A percentile compares a stretch with the other conserved stretches of the same genome.
Evolutionary conservation across 2,113 vertebrate species (phyloP).

Genomic region (Bubalus kerabau): DNA sequence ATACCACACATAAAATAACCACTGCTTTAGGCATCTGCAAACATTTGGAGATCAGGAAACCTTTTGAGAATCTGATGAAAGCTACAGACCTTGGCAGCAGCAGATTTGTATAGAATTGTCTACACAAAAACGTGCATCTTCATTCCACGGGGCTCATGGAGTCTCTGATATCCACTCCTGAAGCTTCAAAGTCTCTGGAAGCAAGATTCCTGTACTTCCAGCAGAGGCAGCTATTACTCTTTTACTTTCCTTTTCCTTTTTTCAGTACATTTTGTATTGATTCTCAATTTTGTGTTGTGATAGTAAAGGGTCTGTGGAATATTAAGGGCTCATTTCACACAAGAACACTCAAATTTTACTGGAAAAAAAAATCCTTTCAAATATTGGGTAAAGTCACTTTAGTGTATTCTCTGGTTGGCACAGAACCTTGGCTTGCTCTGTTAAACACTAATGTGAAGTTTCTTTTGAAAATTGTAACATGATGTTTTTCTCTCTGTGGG

Average conservation of each 20-base stretch:
- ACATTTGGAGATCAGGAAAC: not conserved
- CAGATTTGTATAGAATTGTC: not conserved
- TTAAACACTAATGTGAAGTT: not conserved
- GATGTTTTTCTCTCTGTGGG: not conserved
- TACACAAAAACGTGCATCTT: not conserved
- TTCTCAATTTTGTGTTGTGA: not conserved
- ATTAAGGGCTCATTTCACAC: not conserved
- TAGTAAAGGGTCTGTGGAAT: slow-evolving; percentile 3
- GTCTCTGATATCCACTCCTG: not conserved
- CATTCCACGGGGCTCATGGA: not conserved
- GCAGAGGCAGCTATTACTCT: not conserved
- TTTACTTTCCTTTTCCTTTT: not conserved
- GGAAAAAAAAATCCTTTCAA: slow-evolving; percentile 14
- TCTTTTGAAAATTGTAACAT: not conserved
- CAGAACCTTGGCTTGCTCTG: not conserved
- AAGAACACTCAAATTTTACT: not conserved
- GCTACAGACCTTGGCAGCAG: not conserved
- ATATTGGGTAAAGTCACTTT: not conserved
- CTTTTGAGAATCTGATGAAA: slow-evolving; percentile 24
- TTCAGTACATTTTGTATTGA: not conserved
- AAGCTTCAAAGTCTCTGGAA: not conserved
- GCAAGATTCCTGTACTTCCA: not conserved
- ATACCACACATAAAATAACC: not conserved
- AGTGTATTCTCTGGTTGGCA: not conserved
- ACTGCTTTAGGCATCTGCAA: slow-evolving; percentile 24